Evolutionary conservation across 2,888 invertebrate genomes (phyloP).

Genomic region (Ceraclea dissimilis): DNA sequence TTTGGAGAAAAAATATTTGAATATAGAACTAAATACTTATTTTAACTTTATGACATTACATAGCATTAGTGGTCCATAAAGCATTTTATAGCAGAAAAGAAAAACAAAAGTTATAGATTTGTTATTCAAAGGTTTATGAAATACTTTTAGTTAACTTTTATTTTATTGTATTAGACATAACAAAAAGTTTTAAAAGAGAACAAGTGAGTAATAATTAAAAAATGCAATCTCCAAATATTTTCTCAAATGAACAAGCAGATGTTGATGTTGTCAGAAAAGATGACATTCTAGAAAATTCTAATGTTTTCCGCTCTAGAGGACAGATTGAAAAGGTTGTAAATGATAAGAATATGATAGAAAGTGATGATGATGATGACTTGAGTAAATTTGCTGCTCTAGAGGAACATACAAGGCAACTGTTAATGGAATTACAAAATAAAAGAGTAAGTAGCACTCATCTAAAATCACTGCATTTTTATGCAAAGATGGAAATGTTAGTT

Average conservation of each 20-base stretch:
- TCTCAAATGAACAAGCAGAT: neutral
- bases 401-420: constrained; percentile 28
- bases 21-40: too few relatives aligned
- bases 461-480: neutral
- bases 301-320: neutral
- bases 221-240: neutral
- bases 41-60: too few relatives aligned
- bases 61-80: too few relatives aligned
- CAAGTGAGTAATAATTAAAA: too few relatives aligned
- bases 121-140: too few relatives aligned
- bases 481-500: too few relatives aligned
- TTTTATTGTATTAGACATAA: neutral
- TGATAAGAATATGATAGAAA: too few relatives aligned
- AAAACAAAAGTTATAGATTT: too few relatives aligned
- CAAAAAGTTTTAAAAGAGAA: neutral
- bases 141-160: too few relatives aligned
- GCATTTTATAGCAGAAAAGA: too few relatives aligned
- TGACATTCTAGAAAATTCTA: neutral
- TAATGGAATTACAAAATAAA: constrained; percentile 31
- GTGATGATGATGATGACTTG: neutral
- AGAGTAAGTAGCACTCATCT: constrained; percentile 29
- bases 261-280: neutral
- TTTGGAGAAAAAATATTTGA: neutral
- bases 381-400: constrained; percentile 28
- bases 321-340: neutral